Evolutionary conservation across 2,113 vertebrate genomes (phyloP).

Genomic region (Pluvianellus socialis): DNA sequence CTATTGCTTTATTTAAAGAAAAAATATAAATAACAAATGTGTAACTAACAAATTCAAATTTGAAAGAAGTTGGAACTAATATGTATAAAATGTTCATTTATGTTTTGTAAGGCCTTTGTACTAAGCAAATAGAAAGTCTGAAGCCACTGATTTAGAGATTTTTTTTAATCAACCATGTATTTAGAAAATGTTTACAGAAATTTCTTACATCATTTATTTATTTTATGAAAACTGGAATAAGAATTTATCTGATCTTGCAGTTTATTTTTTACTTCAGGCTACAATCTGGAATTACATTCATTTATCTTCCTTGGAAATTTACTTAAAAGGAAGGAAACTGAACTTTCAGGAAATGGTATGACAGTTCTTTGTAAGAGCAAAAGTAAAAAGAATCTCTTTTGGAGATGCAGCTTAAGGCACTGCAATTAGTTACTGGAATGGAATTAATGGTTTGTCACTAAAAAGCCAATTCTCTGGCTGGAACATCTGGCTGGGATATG

Average conservation of each 20-base stretch:
- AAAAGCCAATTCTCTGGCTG: background rate
- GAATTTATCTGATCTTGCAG: background rate
- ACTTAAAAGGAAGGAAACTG: background rate
- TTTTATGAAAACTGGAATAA: background rate
- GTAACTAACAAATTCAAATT: background rate
- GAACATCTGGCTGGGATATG: background rate
- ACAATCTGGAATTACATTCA: background rate
- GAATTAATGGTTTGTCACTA: conserved; percentile 39
- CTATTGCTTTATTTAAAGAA: background rate
- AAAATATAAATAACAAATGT: background rate
- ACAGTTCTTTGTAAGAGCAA: background rate
- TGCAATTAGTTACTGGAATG: background rate
- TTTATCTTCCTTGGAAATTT: background rate
- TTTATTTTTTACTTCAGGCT: background rate
- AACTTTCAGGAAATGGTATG: background rate
- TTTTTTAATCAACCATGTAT: background rate
- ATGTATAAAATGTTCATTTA: background rate
- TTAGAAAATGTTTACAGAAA: background rate
- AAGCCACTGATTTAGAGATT: background rate
- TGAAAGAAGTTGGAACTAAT: background rate
- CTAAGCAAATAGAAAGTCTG: background rate
- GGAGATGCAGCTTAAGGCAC: background rate
- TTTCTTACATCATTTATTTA: background rate
- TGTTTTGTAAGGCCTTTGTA: background rate
- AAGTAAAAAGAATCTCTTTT: background rate